Evolutionary conservation across 2,888 invertebrate species (phyloP).

Genomic region (Eristalinus sepulchralis): DNA sequence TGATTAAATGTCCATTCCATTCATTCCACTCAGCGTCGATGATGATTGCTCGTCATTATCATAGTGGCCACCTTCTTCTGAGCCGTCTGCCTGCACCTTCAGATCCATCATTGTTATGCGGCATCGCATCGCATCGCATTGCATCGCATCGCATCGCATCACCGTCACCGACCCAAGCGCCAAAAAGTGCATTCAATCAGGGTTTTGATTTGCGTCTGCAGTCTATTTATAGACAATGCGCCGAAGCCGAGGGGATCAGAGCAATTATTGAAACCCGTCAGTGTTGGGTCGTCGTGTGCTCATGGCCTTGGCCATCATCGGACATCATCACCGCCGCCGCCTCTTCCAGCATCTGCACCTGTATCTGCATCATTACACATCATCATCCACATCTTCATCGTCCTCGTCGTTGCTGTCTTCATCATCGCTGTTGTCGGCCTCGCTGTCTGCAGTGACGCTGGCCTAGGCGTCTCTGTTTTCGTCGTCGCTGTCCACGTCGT

Average conservation of each 20-base stretch:
- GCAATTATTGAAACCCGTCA: constrained; percentile 41
- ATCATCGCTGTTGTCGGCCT: no score
- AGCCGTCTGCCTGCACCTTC: background rate
- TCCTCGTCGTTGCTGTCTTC: background rate
- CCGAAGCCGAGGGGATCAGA: background rate
- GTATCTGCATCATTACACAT: constrained; percentile 39
- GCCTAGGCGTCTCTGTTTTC: no score
- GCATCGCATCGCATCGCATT: background rate
- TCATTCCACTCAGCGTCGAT: constrained; percentile 7
- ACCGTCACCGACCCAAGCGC: no score
- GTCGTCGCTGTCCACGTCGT: no score
- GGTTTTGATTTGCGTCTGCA: constrained; percentile 19
- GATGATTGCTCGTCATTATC: constrained; percentile 6
- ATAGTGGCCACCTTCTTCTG: background rate
- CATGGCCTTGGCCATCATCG: background rate
- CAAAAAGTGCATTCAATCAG: constrained; percentile 43
- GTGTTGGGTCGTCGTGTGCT: constrained; percentile 11
- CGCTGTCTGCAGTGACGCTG: no score
- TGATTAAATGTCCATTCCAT: constrained; percentile 6
- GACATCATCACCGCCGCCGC: background rate
- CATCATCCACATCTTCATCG: background rate
- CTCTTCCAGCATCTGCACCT: constrained; percentile 21
- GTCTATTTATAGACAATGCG: constrained; percentile 49
- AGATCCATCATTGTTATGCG: constrained; percentile 11
- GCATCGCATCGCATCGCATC: background rate